Evolutionary conservation across 2,797 vertebrate species (phyloP), one percentile per base, ranked within the genome.

Genomic region (Sebastes hopkinsi): DNA sequence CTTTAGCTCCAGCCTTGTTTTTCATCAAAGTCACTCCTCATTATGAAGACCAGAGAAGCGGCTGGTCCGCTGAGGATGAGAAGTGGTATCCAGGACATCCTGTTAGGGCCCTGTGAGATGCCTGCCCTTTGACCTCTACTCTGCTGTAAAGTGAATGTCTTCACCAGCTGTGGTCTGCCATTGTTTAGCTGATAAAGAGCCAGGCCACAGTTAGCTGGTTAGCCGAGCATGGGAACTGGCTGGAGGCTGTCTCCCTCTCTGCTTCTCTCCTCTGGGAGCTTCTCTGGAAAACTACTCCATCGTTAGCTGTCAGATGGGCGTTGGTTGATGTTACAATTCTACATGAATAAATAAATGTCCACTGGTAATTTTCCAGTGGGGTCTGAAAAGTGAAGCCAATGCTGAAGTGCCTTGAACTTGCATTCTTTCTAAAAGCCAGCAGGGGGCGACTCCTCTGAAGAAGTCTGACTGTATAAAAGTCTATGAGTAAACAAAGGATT

Each of bases 201-300:
- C 81, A 52, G 81, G 71, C 75, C 84, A 69, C 75, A 25, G 82
- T 80, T 66, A 75, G 72, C 70, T 85, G 74, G 87, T 84, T 75
- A 78, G 71, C 76, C 20, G 62, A 86, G 88, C 86, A 84, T 92
- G 88, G 85, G 90, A 92, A 92, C 66, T 80, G 64, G 84, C 86
- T 81, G 66, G 22, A 88, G 86, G 89, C 82, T 59, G 61, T 82
- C 69, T 83, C 86, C 58, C 76, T 38, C 80, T 50, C 67, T 23
- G 54, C n/a, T 10, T 54, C 46, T 29, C 56, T 82, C 74, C 80
- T 80, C 79, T 77, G 88, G 84, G 84, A 90, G 20, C 25, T 60
- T 79, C 74, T 85, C 59, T 90, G 82, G 80, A 88, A 87, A 89
- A 85, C n/a, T 60, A 27, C 77, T 79, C 65, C 64, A 76, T 62